A percentile compares a stretch with the other conserved stretches of the same genome.
Conservation (phyloP, 2,797 vertebrate genomes). For the Leuciscus waleckii region DNA sequence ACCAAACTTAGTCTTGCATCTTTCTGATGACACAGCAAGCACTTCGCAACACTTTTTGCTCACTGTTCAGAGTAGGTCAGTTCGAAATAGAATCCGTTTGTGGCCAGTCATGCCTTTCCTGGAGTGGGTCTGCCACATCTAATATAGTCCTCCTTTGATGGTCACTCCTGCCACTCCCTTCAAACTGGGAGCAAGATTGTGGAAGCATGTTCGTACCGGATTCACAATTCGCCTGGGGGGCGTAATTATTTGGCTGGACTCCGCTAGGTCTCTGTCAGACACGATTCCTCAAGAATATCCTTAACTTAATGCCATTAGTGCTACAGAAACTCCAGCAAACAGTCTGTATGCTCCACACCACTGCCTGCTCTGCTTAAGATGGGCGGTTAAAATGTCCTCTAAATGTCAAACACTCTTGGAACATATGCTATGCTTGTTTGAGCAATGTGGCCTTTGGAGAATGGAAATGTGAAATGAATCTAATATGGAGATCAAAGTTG, state of each 20-base stretch:
- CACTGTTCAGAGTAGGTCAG: conserved; percentile 40
- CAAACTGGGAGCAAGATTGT: conserved; percentile 40
- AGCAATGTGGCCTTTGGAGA: neutral
- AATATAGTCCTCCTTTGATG: conserved; percentile 55
- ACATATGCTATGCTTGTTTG: neutral
- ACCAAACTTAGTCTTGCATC: conserved; percentile 2
- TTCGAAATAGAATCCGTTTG: conserved; percentile 41
- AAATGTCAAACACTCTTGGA: conserved; percentile 24
- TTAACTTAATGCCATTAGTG: conserved; percentile 61
- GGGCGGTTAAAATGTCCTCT: conserved; percentile 29
- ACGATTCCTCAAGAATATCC: conserved; percentile 54
- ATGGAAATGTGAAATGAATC: neutral
- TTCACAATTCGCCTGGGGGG: conserved; percentile 53
- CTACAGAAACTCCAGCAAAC: conserved; percentile 7
- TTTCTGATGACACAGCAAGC: conserved; percentile 14
- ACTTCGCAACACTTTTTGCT: conserved; percentile 4
- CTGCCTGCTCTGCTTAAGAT: conserved; percentile 22
- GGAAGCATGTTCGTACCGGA: conserved; percentile 41
- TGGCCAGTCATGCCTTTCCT: conserved; percentile 45
- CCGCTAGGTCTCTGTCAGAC: conserved; percentile 59
- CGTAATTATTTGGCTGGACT: conserved; percentile 62
- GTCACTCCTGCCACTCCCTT: conserved; percentile 48
- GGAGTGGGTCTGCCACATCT: conserved; percentile 47
- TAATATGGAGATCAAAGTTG: conserved; percentile 8
- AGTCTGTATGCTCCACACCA: conserved; percentile 11